phyloP scores from a whole-genome alignment of 1,140 invertebrate species.

The Drosophila ananassae region DNA sequence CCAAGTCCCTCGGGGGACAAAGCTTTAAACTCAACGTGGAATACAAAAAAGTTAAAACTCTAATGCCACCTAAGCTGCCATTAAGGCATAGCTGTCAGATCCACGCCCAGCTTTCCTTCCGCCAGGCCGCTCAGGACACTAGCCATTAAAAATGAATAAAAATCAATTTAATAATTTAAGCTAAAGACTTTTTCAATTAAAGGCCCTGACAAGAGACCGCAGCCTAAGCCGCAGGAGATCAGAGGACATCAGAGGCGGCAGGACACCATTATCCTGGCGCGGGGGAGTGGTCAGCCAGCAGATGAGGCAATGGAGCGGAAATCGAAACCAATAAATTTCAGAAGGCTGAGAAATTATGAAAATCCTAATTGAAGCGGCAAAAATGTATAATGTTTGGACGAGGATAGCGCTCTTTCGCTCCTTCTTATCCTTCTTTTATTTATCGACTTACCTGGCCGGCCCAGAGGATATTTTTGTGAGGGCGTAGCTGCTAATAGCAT shows the following conservation, averaged over 20 bases:
- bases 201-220: slow-evolving; percentile 41
- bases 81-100: slow-evolving; percentile 40
- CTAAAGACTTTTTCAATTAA: slow-evolving; percentile 76
- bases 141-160: slow-evolving; percentile 71
- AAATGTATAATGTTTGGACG: slow-evolving; percentile 5
- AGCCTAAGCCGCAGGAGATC: slow-evolving; percentile 36
- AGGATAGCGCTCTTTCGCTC: not conserved
- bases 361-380: slow-evolving; percentile 73
- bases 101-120: slow-evolving; percentile 10
- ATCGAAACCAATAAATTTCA: slow-evolving; percentile 79
- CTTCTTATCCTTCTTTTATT: slow-evolving; percentile 6
- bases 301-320: slow-evolving; percentile 71
- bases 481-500: slow-evolving; percentile 70
- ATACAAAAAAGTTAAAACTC: slow-evolving; percentile 30
- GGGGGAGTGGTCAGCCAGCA: slow-evolving; percentile 36
- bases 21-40: slow-evolving; percentile 61
- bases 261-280: slow-evolving; percentile 44
- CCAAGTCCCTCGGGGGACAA: slow-evolving; percentile 23
- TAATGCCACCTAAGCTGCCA: slow-evolving; percentile 53
- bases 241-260: slow-evolving; percentile 36
- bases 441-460: slow-evolving; percentile 32
- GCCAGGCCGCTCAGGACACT: not conserved
- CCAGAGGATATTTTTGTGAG: slow-evolving; percentile 33
- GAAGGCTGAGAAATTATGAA: slow-evolving; percentile 76
- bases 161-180: slow-evolving; percentile 81